phyloP scores from a whole-genome alignment of 2,113 vertebrate species.

The Porphyrio hochstetteri region DNA sequence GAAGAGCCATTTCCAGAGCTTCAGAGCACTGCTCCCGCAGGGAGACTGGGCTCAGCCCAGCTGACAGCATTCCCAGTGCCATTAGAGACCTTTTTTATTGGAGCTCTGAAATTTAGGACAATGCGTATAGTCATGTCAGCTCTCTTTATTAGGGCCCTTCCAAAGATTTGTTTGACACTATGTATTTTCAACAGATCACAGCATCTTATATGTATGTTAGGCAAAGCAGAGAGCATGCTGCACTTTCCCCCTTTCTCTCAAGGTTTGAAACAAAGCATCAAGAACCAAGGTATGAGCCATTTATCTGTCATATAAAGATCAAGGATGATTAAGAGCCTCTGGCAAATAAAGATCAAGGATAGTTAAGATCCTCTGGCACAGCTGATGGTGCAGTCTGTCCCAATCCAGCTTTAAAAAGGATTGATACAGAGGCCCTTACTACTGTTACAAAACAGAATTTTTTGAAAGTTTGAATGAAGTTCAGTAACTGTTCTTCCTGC shows the following conservation, averaged over 20 bases:
- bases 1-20: not conserved
- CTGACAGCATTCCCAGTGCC: not conserved
- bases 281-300: constrained; percentile 58
- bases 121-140: not conserved
- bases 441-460: constrained; percentile 60
- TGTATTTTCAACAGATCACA: constrained; percentile 25
- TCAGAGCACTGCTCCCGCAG: not conserved
- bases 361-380: constrained; percentile 68
- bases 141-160: constrained; percentile 10
- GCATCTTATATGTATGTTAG: not conserved
- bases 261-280: constrained; percentile 71
- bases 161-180: constrained; percentile 24
- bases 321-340: constrained; percentile 71
- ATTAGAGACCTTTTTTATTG: not conserved
- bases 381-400: constrained; percentile 38
- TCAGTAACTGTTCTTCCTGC: not conserved
- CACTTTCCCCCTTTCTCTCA: constrained; percentile 28
- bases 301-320: constrained; percentile 76
- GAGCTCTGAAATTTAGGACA: constrained; percentile 29
- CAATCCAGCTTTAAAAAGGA: constrained; percentile 67
- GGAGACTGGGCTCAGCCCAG: not conserved
- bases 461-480: constrained; percentile 60
- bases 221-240: constrained; percentile 12
- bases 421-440: constrained; percentile 58
- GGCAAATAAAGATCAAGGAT: constrained; percentile 70